Conservation (phyloP, 2,797 vertebrate species). For the Poliocrania exsul region DNA sequence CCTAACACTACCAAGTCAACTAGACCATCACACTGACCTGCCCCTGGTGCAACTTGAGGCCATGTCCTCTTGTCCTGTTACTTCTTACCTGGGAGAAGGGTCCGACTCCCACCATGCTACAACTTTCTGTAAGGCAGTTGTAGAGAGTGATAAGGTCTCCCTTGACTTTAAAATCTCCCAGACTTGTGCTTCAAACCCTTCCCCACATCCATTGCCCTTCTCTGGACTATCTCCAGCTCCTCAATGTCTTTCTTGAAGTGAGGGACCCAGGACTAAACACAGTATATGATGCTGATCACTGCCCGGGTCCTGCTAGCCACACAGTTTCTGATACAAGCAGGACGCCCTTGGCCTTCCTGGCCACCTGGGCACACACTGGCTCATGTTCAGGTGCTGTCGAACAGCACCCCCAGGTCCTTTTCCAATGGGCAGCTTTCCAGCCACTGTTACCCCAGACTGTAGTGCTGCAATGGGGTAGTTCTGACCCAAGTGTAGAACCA, state of each 20-base stretch:
- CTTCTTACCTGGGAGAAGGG: background rate
- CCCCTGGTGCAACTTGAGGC: background rate
- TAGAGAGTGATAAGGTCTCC: background rate
- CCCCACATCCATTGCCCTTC: background rate
- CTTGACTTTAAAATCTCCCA: no score
- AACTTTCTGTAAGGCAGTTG: background rate
- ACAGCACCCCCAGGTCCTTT: background rate
- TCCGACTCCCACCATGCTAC: rapidly evolving
- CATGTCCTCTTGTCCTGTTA: background rate
- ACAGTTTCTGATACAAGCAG: background rate
- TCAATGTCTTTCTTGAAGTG: background rate
- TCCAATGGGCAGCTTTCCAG: background rate
- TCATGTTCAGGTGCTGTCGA: rapidly evolving
- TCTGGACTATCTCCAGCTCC: rapidly evolving
- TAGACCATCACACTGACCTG: background rate
- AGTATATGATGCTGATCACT: rapidly evolving
- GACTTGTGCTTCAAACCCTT: background rate
- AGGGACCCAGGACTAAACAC: background rate
- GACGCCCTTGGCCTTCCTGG: background rate
- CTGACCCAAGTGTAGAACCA: background rate
- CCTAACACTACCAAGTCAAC: rapidly evolving
- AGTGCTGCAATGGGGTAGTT: background rate
- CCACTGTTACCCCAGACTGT: background rate
- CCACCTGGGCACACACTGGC: background rate
- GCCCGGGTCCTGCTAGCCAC: background rate